These are phyloP conservation scores for Lepus europaeus DNA, from an alignment of 2,113 vertebrate species.

Conservation along the genomic window DNA sequence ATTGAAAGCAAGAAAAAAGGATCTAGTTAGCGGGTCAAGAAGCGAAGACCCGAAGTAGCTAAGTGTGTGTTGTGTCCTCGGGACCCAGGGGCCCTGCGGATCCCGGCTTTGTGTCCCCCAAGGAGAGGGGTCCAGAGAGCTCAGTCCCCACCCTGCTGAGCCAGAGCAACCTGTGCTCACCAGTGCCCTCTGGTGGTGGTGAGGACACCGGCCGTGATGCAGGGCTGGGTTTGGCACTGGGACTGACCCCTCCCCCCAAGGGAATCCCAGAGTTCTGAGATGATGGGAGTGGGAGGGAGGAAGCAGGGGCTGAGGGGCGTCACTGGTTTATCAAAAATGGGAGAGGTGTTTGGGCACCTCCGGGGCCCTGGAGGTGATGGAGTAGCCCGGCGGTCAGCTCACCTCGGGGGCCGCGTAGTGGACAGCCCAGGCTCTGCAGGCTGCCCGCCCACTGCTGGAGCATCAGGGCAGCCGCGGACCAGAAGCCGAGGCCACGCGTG, in stretches of 20 bases:
- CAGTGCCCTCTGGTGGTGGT: neutral
- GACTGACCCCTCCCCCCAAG: neutral
- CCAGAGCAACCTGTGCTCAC: neutral
- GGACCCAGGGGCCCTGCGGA: neutral
- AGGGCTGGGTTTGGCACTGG: neutral
- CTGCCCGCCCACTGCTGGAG: neutral
- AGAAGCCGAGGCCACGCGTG: rapidly evolving
- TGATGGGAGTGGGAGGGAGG: neutral
- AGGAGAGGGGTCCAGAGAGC: no score
- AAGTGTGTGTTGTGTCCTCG: neutral
- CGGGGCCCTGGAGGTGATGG: neutral
- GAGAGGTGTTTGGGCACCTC: neutral
- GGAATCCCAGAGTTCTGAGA: neutral
- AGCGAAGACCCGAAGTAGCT: neutral
- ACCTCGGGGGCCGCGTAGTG: neutral
- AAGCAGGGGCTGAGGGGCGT: neutral
- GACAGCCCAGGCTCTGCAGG: neutral
- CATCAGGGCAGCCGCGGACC: neutral
- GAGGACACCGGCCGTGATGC: rapidly evolving
- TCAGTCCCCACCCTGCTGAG: no score
- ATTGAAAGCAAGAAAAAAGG: neutral
- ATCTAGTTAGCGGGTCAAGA: neutral
- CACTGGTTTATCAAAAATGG: no score
- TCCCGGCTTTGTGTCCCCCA: neutral
- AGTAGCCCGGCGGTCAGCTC: neutral